A percentile compares a stretch with the other conserved stretches of the same genome.
phyloP scores from a whole-genome alignment of 2,113 vertebrate genomes.

The Pheucticus melanocephalus region DNA sequence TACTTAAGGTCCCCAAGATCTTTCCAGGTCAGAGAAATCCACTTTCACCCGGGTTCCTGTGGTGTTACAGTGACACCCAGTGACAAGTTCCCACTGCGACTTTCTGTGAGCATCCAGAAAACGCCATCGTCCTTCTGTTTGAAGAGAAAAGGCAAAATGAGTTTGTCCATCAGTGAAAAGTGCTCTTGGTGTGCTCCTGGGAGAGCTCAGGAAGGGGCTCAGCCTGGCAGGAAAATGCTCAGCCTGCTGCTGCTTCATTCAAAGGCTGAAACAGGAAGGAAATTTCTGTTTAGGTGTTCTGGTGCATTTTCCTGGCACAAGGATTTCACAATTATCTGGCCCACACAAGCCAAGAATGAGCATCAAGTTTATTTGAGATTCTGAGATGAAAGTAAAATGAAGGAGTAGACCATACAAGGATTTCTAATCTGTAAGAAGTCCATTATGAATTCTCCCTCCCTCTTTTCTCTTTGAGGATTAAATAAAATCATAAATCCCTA shows the following conservation, averaged over 20 bases:
- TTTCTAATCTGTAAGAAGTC: neutral
- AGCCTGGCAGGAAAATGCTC: neutral
- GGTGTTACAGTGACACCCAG: slow-evolving; percentile 54
- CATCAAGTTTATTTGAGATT: slow-evolving; percentile 7
- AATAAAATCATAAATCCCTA: slow-evolving; percentile 16
- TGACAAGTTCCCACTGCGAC: neutral
- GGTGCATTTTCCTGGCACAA: neutral
- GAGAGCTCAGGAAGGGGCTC: neutral
- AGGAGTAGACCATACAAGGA: neutral
- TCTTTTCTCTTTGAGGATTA: slow-evolving; percentile 8
- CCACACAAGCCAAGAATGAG: neutral
- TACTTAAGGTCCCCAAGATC: neutral
- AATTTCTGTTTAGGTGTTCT: neutral
- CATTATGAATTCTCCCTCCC: neutral
- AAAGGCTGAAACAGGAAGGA: rapidly evolving
- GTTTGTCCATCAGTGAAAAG: no score
- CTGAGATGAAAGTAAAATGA: slow-evolving; percentile 13
- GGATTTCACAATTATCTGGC: neutral
- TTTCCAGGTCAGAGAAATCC: neutral
- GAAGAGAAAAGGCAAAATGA: neutral
- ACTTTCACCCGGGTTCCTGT: neutral
- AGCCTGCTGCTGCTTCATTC: no score
- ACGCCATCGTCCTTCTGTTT: neutral
- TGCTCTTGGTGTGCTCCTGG: neutral
- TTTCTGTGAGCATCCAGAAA: neutral